Conservation (phyloP, 2,113 vertebrate genomes). For the Ceyx cyanopectus region DNA sequence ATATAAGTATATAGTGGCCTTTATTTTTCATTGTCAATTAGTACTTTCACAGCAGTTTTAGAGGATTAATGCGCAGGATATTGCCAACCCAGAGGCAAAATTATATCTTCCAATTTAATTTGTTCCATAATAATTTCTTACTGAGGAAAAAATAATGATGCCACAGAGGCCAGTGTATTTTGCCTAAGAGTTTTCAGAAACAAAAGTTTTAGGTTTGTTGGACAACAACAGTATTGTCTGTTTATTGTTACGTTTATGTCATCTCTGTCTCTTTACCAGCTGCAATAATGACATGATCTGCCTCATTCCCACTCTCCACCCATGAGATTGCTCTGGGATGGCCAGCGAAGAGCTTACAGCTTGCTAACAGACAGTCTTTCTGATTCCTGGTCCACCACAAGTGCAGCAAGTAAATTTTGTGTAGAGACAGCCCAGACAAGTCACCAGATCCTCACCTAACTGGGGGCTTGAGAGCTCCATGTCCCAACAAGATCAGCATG, state of each 20-base stretch:
- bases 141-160: not conserved
- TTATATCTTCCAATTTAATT: not conserved
- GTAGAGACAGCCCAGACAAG: not conserved
- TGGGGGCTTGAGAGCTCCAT: not conserved
- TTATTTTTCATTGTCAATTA: slow-evolving; percentile 10
- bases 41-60: not conserved
- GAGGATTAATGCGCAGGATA: not conserved
- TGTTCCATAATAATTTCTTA: not conserved
- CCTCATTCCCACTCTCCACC: not conserved
- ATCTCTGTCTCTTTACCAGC: not conserved
- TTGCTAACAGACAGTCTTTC: not conserved
- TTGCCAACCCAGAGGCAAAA: not conserved
- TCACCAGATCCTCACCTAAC: not conserved
- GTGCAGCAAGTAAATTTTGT: not conserved
- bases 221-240: not conserved
- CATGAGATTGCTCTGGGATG: not conserved
- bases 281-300: not conserved
- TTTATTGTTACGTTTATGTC: too few species aligned
- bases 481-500: not conserved
- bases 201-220: not conserved
- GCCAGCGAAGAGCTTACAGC: not conserved
- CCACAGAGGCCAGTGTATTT: not conserved
- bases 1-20: not conserved
- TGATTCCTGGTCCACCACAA: not conserved
- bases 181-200: not conserved